Evolutionary conservation across 2,797 vertebrate genomes (phyloP).

Genomic region (Periophthalmus magnuspinnatus): DNA sequence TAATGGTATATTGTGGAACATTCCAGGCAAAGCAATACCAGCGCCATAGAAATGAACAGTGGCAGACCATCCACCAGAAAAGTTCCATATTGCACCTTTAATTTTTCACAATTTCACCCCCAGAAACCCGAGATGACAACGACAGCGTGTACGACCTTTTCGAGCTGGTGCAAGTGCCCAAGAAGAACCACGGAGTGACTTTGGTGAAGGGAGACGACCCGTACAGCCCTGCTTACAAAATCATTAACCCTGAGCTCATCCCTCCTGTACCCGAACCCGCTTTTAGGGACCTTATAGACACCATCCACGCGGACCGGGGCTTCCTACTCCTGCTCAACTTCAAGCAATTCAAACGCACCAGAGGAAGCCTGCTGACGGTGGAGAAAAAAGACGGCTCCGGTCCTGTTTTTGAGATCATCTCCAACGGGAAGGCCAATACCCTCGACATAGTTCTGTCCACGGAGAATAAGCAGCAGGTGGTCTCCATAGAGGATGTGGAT

Average conservation of each 20-base stretch:
- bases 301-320: constrained; percentile 89
- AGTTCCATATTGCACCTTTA: neutral
- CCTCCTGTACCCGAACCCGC: constrained; percentile 86
- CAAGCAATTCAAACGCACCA: constrained; percentile 88
- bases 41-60: no score
- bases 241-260: constrained; percentile 90
- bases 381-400: constrained; percentile 88
- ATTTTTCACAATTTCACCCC: neutral
- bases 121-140: constrained; percentile 86
- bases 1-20: no score
- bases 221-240: constrained; percentile 91
- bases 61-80: neutral
- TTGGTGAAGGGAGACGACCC: constrained; percentile 89
- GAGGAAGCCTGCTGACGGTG: constrained; percentile 86
- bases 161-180: constrained; percentile 82
- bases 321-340: constrained; percentile 92
- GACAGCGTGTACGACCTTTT: constrained; percentile 91
- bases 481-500: constrained; percentile 89
- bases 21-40: no score
- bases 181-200: constrained; percentile 84
- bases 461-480: constrained; percentile 82
- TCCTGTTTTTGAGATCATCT: constrained; percentile 90
- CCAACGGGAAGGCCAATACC: constrained; percentile 90
- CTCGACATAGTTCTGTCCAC: constrained; percentile 89
- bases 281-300: constrained; percentile 94